phyloP scores from a whole-genome alignment of 2,888 invertebrate species.

The Cheilosia vulpina region DNA sequence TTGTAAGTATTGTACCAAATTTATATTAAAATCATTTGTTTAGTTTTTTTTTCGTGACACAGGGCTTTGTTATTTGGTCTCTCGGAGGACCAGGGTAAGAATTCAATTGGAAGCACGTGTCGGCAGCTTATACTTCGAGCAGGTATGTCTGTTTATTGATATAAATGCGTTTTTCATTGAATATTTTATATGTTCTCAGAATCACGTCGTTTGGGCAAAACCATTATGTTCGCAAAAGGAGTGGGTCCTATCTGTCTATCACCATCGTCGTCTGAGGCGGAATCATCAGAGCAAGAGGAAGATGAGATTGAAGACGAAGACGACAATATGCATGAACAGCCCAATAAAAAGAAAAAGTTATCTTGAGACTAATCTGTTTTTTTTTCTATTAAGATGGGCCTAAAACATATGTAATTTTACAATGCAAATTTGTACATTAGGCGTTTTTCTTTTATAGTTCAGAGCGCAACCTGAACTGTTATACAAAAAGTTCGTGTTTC shows the following conservation, averaged over 20 bases:
- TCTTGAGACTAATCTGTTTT: conserved; percentile 15
- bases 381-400: background rate
- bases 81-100: conserved; percentile 88
- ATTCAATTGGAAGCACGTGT: conserved; percentile 86
- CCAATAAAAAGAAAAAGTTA: conserved; percentile 78
- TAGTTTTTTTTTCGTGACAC: background rate
- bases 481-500: too few relatives aligned
- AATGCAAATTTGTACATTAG: too few relatives aligned
- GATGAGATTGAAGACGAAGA: conserved; percentile 39
- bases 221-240: conserved; percentile 84
- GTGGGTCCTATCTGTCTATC: conserved; percentile 80
- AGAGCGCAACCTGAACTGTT: too few relatives aligned
- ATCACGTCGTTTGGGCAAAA: conserved; percentile 84
- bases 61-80: conserved; percentile 89
- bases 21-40: background rate
- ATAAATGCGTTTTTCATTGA: background rate
- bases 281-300: conserved; percentile 69
- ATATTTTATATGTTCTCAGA: conserved; percentile 79
- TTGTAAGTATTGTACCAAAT: conserved; percentile 84
- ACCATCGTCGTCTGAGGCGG: conserved; percentile 77
- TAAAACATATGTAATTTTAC: too few relatives aligned
- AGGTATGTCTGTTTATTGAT: conserved; percentile 84
- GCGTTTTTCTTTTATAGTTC: too few relatives aligned
- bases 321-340: conserved; percentile 77
- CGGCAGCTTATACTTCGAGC: conserved; percentile 87